Conservation (phyloP, 2,888 invertebrate genomes). For the Nomada goodeniana region DNA sequence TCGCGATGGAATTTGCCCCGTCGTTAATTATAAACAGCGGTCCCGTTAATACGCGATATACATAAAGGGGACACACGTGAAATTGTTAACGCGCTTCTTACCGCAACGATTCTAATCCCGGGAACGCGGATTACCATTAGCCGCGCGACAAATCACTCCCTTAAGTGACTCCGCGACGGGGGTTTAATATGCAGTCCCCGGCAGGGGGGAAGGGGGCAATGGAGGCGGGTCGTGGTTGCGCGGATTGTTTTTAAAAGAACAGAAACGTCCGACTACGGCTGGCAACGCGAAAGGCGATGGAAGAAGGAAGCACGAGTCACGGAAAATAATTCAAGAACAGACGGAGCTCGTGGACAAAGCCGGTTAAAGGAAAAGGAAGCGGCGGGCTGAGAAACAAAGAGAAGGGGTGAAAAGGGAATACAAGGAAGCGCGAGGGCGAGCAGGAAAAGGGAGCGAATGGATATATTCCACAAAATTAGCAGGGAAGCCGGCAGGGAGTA, state of each 20-base stretch:
- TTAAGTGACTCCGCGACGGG: conserved; percentile 9
- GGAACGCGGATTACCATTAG: conserved; percentile 33
- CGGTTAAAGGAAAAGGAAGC: background rate
- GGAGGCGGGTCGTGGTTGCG: no score
- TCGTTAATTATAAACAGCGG: conserved; percentile 51
- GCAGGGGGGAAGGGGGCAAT: no score
- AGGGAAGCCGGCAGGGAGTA: background rate
- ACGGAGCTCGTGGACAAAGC: background rate
- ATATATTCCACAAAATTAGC: conserved; percentile 3
- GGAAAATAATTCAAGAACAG: background rate
- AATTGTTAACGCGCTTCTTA: conserved; percentile 44
- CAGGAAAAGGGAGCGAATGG: background rate
- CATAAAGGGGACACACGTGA: conserved; percentile 8
- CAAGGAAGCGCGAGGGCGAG: background rate
- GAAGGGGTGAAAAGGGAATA: background rate
- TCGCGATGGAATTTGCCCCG: conserved; percentile 37
- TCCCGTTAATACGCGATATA: conserved; percentile 31
- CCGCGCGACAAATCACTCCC: conserved; percentile 39
- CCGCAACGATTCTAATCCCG: conserved; percentile 42
- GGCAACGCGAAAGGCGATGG: background rate
- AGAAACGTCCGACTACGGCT: no score
- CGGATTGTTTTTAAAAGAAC: no score
- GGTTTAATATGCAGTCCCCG: conserved; percentile 20
- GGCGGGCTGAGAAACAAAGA: background rate
- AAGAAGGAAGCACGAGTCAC: background rate